Percentiles rank a stretch among this genome's conserved stretches.
phyloP scores from a whole-genome alignment of 2,113 vertebrate genomes.

The Aspiorhynchus laticeps region DNA sequence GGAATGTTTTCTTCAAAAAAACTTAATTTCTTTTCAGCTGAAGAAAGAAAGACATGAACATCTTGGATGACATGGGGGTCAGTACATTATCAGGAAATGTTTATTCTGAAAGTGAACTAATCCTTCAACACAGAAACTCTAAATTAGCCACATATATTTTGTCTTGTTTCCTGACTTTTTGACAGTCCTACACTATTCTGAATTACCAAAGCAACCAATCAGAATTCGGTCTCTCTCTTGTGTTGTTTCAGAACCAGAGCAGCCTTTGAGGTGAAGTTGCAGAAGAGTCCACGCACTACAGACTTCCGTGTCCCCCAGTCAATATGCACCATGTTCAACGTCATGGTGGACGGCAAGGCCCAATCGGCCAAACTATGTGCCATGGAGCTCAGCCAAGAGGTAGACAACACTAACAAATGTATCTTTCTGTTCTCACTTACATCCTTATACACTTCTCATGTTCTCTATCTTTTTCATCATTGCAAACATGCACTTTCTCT shows the following conservation, averaged over 20 bases:
- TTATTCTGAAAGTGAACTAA: no score
- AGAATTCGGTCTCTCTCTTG: slow-evolving; percentile 53
- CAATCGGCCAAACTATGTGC: slow-evolving; percentile 98
- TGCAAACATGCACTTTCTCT: slow-evolving; percentile 54
- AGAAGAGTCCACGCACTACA: slow-evolving; percentile 96
- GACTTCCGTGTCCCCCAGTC: slow-evolving; percentile 98
- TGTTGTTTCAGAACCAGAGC: slow-evolving; percentile 85
- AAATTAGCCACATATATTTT: not conserved
- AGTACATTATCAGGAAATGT: no score
- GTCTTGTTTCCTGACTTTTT: not conserved
- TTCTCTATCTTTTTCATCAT: not conserved
- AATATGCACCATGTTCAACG: slow-evolving; percentile 99
- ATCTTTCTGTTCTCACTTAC: not conserved
- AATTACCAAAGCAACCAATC: not conserved
- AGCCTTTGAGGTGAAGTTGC: slow-evolving; percentile 96
- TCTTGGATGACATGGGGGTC: no score
- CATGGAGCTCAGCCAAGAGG: slow-evolving; percentile 99
- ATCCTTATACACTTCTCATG: not conserved
- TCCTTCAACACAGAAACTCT: not conserved
- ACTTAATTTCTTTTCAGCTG: no score
- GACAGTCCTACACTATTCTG: not conserved
- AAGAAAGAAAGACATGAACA: no score
- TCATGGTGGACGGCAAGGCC: slow-evolving; percentile 98
- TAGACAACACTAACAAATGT: slow-evolving; percentile 63
- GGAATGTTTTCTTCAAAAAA: no score